Evolutionary conservation across 2,113 vertebrate species (phyloP).

Genomic region (Pandion haliaetus): DNA sequence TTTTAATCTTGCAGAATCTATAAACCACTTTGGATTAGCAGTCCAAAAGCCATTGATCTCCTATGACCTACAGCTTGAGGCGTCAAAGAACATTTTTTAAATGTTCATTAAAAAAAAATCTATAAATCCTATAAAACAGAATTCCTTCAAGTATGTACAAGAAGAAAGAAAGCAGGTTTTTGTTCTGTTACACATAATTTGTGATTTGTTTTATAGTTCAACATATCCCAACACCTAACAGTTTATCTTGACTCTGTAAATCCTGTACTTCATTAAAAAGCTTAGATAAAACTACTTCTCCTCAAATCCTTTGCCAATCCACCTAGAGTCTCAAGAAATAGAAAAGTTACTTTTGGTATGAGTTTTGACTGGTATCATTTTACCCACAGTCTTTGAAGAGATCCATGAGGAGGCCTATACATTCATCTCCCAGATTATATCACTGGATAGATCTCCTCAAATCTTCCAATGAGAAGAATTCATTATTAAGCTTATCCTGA

Average conservation of each 20-base stretch:
- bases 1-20: background rate
- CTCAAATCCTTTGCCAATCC: background rate
- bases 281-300: background rate
- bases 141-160: background rate
- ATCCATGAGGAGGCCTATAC: fast-evolving
- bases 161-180: background rate
- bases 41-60: background rate
- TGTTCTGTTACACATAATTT: background rate
- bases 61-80: background rate
- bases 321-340: background rate
- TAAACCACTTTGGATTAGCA: background rate
- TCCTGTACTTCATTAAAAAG: background rate
- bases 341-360: background rate
- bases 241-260: background rate
- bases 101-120: background rate
- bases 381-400: background rate
- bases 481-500: background rate
- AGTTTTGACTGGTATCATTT: background rate
- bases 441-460: background rate
- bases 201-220: background rate
- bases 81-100: background rate
- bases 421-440: background rate
- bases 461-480: background rate
- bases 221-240: background rate
- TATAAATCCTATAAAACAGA: background rate